Percentiles rank a stretch among this genome's conserved stretches.
These are phyloP conservation scores for Noctua janthe DNA, from an alignment of 2,888 invertebrate species.

Conservation along the genomic window DNA sequence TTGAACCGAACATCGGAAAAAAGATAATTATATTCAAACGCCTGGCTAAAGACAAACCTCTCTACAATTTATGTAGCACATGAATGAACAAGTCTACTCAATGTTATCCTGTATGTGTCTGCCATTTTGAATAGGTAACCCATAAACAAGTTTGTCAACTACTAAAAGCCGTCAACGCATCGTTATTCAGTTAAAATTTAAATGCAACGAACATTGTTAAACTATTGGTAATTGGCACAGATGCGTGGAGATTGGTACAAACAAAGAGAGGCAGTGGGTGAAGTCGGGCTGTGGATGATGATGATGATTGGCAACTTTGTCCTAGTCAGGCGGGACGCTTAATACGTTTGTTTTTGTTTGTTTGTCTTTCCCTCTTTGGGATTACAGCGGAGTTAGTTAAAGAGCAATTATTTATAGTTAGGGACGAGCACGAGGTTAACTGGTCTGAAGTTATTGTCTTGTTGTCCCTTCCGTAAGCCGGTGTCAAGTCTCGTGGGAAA, in stretches of 20 bases:
- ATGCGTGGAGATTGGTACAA: not conserved
- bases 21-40: slow-evolving; percentile 18
- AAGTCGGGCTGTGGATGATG: not conserved
- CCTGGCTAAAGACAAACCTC: slow-evolving; percentile 9
- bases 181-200: no score
- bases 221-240: not conserved
- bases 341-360: not conserved
- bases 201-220: slow-evolving; percentile 14
- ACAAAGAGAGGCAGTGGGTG: not conserved
- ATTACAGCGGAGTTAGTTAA: not conserved
- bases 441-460: not conserved
- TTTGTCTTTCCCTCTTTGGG: not conserved
- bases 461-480: not conserved
- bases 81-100: slow-evolving; percentile 17
- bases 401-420: slow-evolving; percentile 6
- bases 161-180: not conserved
- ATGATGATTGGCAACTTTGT: not conserved
- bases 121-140: slow-evolving; percentile 27
- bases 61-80: slow-evolving; percentile 18
- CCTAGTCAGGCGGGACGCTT: no score
- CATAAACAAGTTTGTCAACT: slow-evolving; percentile 23
- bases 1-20: slow-evolving; percentile 8
- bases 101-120: slow-evolving; percentile 30
- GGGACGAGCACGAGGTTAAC: not conserved
- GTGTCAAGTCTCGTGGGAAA: not conserved